Percentiles rank a stretch among this genome's conserved stretches.
Conservation (phyloP, 2,797 vertebrate genomes). For the Mormyrus hasselquistii region DNA sequence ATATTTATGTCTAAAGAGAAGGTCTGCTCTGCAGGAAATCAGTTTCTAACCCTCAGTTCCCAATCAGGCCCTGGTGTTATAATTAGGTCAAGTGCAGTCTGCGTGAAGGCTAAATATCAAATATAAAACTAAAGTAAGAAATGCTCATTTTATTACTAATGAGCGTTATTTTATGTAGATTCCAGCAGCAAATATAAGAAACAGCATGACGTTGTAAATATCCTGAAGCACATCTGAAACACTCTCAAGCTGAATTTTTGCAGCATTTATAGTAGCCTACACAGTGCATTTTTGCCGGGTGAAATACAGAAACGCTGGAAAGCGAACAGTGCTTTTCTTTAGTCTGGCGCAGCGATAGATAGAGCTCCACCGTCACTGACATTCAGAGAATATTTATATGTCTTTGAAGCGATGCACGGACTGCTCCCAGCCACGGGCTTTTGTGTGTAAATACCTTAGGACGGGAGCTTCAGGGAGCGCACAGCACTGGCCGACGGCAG, state of each 20-base stretch:
- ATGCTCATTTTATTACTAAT: not conserved
- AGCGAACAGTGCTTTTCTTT: not conserved
- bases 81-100: not conserved
- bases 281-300: not conserved
- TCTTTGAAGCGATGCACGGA: not conserved
- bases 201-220: not conserved
- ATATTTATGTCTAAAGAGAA: not conserved
- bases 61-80: not conserved
- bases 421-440: not conserved
- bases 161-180: not conserved
- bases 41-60: not conserved
- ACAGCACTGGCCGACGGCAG: not conserved
- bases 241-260: not conserved
- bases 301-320: not conserved
- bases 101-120: not conserved
- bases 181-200: not conserved
- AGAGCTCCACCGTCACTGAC: not conserved
- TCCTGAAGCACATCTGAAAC: not conserved
- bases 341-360: not conserved
- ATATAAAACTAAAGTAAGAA: not conserved
- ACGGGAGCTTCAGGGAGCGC: not conserved
- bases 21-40: not conserved
- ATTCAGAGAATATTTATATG: not conserved
- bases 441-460: constrained; percentile 9
- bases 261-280: not conserved